Conservation (phyloP, 2,113 vertebrate species). For the Gopherus flavomarginatus region DNA sequence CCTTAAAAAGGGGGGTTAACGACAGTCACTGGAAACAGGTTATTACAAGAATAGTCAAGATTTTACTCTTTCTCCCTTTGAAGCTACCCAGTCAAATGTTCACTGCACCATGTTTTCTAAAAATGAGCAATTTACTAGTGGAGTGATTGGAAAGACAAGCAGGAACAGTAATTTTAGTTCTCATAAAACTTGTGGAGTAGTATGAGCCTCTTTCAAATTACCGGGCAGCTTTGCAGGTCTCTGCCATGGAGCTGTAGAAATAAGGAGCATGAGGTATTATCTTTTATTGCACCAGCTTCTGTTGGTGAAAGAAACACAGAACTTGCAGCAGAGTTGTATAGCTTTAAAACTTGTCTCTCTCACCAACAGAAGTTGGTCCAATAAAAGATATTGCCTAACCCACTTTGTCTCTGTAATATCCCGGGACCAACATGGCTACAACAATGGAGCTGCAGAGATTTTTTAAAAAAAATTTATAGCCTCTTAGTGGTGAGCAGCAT, state of each 20-base stretch:
- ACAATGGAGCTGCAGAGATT: not conserved
- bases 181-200: conserved; percentile 12
- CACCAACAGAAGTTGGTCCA: too few relatives aligned
- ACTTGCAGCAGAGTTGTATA: too few relatives aligned
- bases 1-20: not conserved
- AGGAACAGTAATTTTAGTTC: conserved; percentile 18
- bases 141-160: not conserved
- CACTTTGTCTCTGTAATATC: too few relatives aligned
- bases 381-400: too few relatives aligned
- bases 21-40: not conserved
- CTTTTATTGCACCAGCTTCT: too few relatives aligned
- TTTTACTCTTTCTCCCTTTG: not conserved
- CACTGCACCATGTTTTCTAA: conserved; percentile 4
- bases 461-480: not conserved
- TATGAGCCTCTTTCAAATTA: conserved; percentile 8
- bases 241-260: not conserved
- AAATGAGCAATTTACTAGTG: not conserved
- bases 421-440: too few relatives aligned
- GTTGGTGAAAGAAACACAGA: too few relatives aligned
- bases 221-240: not conserved
- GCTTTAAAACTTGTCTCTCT: too few relatives aligned
- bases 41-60: conserved; percentile 34
- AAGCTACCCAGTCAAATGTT: not conserved
- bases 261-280: too few relatives aligned
- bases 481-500: not conserved